These are phyloP conservation scores for Vireo griseus DNA, from an alignment of 2,797 vertebrate genomes.

Conservation along the genomic window DNA sequence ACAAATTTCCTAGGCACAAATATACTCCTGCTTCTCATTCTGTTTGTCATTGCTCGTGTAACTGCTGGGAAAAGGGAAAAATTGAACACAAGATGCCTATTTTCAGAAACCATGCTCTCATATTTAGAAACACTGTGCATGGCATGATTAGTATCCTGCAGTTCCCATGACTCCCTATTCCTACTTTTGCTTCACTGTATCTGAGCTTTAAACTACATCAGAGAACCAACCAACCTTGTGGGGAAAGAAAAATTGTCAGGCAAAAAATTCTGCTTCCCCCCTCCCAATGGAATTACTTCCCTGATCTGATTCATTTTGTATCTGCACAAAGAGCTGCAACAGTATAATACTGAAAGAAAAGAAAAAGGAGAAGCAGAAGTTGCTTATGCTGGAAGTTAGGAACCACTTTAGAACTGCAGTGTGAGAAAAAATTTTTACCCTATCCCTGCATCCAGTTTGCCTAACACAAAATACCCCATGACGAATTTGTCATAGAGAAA, in stretches of 20 bases:
- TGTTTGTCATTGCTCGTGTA: neutral
- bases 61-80: neutral
- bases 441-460: neutral
- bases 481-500: neutral
- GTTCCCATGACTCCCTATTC: neutral
- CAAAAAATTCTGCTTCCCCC: neutral
- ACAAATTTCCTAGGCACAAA: neutral
- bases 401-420: neutral
- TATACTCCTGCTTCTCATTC: neutral
- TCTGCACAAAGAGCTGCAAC: neutral
- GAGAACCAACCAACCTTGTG: neutral
- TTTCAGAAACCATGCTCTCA: neutral
- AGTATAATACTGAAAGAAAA: neutral
- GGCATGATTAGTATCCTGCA: neutral
- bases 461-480: neutral
- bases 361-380: neutral
- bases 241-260: too few species aligned
- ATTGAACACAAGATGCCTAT: neutral
- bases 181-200: neutral
- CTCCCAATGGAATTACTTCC: neutral
- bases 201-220: neutral
- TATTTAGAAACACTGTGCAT: neutral
- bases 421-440: neutral
- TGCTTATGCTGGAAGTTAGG: neutral
- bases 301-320: neutral